Conservation (phyloP, 2,113 vertebrate genomes). For the Cavia porcellus region DNA sequence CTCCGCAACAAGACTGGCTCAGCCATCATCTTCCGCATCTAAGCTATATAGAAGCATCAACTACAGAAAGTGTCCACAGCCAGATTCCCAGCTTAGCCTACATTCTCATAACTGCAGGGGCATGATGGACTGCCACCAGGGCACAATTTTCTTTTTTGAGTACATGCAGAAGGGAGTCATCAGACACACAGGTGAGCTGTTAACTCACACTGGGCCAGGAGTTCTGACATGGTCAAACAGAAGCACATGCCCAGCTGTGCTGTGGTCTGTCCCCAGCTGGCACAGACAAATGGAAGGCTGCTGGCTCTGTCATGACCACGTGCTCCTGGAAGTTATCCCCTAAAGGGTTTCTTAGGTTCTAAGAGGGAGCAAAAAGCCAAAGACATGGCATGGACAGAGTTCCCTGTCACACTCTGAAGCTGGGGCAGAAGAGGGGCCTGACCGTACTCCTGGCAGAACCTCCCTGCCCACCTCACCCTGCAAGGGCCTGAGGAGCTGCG, state of each 20-base stretch:
- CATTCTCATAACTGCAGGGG: neutral
- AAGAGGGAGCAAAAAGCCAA: neutral
- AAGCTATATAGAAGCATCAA: neutral
- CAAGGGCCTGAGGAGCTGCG: neutral
- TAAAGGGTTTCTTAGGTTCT: neutral
- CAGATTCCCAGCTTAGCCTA: neutral
- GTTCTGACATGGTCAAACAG: neutral
- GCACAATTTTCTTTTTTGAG: neutral
- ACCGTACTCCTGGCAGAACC: neutral
- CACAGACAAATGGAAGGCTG: neutral
- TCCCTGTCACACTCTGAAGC: neutral
- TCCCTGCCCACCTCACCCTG: neutral
- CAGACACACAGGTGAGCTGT: neutral
- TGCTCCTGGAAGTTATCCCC: neutral
- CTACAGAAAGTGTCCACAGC: neutral
- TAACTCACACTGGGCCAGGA: neutral
- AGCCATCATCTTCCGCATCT: neutral
- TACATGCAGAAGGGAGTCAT: neutral
- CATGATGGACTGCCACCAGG: neutral
- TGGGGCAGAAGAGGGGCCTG: rapidly evolving
- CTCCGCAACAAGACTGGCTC: neutral
- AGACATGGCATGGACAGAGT: neutral
- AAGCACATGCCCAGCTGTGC: neutral
- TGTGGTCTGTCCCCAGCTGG: neutral
- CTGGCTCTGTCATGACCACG: neutral